These are phyloP conservation scores for Microchirus variegatus DNA, from an alignment of 2,797 vertebrate genomes.

Conservation along the genomic window DNA sequence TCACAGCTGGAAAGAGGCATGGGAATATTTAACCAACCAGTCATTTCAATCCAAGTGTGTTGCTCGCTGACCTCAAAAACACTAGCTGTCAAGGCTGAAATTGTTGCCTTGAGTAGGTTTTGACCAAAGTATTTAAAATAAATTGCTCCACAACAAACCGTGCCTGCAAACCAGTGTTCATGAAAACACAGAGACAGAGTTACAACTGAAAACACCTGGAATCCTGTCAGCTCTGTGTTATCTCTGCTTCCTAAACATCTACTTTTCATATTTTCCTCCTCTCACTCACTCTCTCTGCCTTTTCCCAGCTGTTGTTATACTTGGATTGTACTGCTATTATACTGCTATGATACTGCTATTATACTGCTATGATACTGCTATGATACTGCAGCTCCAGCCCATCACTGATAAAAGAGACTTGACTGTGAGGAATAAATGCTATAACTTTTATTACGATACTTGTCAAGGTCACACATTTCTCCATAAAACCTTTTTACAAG, in stretches of 20 bases:
- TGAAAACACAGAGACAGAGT: not conserved
- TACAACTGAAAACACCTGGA: conserved; percentile 9
- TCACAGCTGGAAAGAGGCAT: conserved; percentile 3
- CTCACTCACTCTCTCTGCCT: too few relatives aligned
- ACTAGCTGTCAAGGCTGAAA: conserved; percentile 5
- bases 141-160: conserved; percentile 5
- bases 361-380: too few relatives aligned
- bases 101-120: conserved; percentile 11
- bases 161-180: conserved; percentile 3
- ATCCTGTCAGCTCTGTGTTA: not conserved
- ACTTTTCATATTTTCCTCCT: conserved; percentile 18
- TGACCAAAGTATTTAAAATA: conserved; percentile 11
- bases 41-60: conserved; percentile 25
- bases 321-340: too few relatives aligned
- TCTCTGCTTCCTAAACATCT: not conserved
- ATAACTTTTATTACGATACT: too few relatives aligned
- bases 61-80: conserved; percentile 29
- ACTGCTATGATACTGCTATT: too few relatives aligned
- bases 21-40: conserved; percentile 22
- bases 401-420: too few relatives aligned
- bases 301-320: too few relatives aligned
- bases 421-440: too few relatives aligned
- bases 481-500: too few relatives aligned
- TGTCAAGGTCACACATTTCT: too few relatives aligned
- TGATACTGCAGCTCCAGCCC: too few relatives aligned